Evolutionary conservation across 2,888 invertebrate species (phyloP), one percentile per base, ranked within the genome.

Genomic region (Spodoptera picta): DNA sequence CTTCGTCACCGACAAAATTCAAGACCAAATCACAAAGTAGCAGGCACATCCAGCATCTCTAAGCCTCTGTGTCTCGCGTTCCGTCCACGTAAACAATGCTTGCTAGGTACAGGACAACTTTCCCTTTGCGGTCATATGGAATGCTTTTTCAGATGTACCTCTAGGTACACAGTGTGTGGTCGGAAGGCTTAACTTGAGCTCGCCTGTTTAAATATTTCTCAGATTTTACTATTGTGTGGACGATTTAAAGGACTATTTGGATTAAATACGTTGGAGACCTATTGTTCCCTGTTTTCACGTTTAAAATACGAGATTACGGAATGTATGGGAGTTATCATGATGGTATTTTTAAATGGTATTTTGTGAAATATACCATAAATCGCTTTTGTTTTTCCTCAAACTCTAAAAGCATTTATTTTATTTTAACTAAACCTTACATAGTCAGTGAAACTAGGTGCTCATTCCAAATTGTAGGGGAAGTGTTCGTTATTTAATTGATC

Each of bases 81-180:
- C 63, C 75, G 61, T 87, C 86, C 87, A 85, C 83, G 84, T 86
- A 90, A 92, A 92, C 90, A 91, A 90, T 88, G 86, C 86, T 78
- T 75, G 78, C 81, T 73, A 36, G 36, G 36, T 36, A 75, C 81
- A 77, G 73, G 70, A 73, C 73, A 85, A 86, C 86, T 85, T 85
- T 86, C 86, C 83, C 91, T 91, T 89, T 90, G 90, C 87, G 87
- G 83, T 78, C 75, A 75, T 69, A 74, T 75, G 81, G 82, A 79
- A 85, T 84, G 84, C 82, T 81, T 85, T 82, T 81, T 73, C 81
- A 80, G 77, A 77, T 67, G 67, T 73, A n/a, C n/a, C n/a, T n/a
- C n/a, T n/a, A 77, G 65, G 67, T 73, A 75, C 60, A 63, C 69
- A 70, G 62, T 65, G 36, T 63, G 72, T 64, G 69, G 70, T 69